Base-by-base conservation (phyloP, 2,888 invertebrate genomes). In the Drosophila suboccidentalis region DNA sequence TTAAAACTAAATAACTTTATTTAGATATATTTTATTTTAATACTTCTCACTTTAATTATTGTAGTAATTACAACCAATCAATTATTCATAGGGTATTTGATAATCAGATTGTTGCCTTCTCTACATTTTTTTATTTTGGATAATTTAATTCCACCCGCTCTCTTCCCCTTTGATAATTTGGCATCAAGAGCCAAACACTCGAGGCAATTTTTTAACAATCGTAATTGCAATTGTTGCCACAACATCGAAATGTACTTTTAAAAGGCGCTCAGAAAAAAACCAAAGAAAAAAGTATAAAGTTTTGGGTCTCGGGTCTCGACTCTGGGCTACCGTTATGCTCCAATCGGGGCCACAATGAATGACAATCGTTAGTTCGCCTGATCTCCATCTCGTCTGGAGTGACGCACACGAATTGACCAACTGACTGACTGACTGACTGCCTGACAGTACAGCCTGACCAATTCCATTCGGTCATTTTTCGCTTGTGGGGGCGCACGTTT, bases 351-450 rank as follows among this genome's bases (percentile, higher is more conserved):
- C 69, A 71, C 75, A 74, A 77, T 81, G 82, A 83, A 83, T 83
- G 80, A 77, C 85, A 81, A 77, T 71, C 71, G 71, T 75, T 71
- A 55, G 71, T 71, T 75, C 66, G 66, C 65, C 69, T 58, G 68
- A 80, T 72, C 57, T 46, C 66, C 75, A 60, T 57, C 71, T 61
- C 41, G 69, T 62, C 71, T 66, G 50, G 78, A 77, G 78, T 86
- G 85, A 87, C 82, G 80, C 85, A 85, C 84, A 84, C 87, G 82
- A 81, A 79, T 76, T 66, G 75, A 73, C 75, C 77, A 75, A 75
- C 73, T 79, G 75, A 81, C 73, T 71, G 60, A 60, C 63, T 50
- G 66, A 63, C 60, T 59, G 73, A 62, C 74, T 51, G 34, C 2
- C 49, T 34, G 54, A 51, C 60, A 51, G 38, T 36, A 61, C 17